phyloP scores from a whole-genome alignment of 1,140 invertebrate species.

The Heliconius congener region DNA sequence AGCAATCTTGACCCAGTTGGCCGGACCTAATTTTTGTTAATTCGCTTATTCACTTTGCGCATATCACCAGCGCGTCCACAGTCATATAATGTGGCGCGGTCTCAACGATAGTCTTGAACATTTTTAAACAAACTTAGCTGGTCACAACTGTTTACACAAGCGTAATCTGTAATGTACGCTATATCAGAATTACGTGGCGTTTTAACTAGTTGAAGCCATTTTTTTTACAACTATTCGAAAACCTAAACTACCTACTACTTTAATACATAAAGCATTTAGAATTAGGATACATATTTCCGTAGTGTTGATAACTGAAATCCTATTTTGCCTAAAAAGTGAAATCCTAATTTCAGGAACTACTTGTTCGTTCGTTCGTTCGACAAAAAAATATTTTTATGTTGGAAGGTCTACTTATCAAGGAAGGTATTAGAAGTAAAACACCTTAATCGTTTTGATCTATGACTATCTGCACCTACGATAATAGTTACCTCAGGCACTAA shows the following conservation, averaged over 20 bases:
- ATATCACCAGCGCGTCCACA: constrained; percentile 30
- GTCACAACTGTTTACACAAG: constrained; percentile 11
- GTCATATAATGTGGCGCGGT: neutral
- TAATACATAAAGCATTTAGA: too few relatives aligned
- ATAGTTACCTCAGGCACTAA: too few relatives aligned
- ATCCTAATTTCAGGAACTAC: too few relatives aligned
- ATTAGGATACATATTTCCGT: too few relatives aligned
- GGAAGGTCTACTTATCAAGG: too few relatives aligned
- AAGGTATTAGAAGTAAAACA: too few relatives aligned
- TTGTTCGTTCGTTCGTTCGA: too few relatives aligned
- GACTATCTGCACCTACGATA: too few relatives aligned
- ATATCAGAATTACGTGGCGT: neutral
- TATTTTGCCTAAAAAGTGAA: neutral
- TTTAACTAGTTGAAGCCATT: neutral
- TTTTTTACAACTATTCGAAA: neutral
- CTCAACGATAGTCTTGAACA: too few relatives aligned
- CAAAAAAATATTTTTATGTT: too few relatives aligned
- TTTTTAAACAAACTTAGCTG: constrained; percentile 6
- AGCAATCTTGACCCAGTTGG: constrained; percentile 64
- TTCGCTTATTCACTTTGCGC: constrained; percentile 50
- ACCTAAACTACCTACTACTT: too few relatives aligned
- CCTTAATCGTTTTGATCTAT: too few relatives aligned
- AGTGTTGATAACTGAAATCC: neutral
- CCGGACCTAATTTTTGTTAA: constrained; percentile 57
- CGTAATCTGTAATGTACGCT: neutral